phyloP scores from a whole-genome alignment of 2,888 invertebrate species.

The Acleris emargana region DNA sequence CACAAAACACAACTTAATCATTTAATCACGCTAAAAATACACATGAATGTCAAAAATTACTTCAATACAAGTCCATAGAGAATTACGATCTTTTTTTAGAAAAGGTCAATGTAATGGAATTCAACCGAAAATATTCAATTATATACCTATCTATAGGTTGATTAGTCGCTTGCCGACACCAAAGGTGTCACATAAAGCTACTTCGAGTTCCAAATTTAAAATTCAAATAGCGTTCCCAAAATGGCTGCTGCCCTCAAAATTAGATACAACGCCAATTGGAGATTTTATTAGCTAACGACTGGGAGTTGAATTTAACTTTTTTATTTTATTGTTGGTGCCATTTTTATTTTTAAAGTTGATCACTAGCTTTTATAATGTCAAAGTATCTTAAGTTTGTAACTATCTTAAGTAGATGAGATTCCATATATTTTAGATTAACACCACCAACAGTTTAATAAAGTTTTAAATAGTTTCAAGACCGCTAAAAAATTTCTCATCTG shows the following conservation, averaged over 20 bases:
- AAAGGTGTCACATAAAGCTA: constrained; percentile 27
- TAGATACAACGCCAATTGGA: constrained; percentile 20
- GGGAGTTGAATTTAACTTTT: constrained; percentile 6
- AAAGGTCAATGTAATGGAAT: background rate
- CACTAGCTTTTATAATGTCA: background rate
- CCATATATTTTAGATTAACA: too few relatives aligned
- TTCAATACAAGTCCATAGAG: too few relatives aligned
- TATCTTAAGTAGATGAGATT: too few relatives aligned
- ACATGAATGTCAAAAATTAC: too few relatives aligned
- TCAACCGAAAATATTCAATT: background rate
- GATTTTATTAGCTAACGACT: constrained; percentile 16
- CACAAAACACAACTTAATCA: too few relatives aligned
- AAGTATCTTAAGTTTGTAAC: background rate
- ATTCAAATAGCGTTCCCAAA: constrained; percentile 32
- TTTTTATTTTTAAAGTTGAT: background rate
- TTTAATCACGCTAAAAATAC: too few relatives aligned
- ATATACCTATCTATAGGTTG: constrained; percentile 5
- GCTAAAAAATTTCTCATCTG: too few relatives aligned
- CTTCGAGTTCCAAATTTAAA: constrained; percentile 33
- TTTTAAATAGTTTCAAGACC: too few relatives aligned
- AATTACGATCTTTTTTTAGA: too few relatives aligned
- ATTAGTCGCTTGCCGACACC: constrained; percentile 16
- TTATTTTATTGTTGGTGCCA: background rate
- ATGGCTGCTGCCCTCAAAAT: constrained; percentile 26
- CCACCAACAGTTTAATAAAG: too few relatives aligned